A percentile compares a stretch with the other conserved stretches of the same genome.
phyloP scores from a whole-genome alignment of 2,797 vertebrate genomes.

The Rhodeus uyekii region DNA sequence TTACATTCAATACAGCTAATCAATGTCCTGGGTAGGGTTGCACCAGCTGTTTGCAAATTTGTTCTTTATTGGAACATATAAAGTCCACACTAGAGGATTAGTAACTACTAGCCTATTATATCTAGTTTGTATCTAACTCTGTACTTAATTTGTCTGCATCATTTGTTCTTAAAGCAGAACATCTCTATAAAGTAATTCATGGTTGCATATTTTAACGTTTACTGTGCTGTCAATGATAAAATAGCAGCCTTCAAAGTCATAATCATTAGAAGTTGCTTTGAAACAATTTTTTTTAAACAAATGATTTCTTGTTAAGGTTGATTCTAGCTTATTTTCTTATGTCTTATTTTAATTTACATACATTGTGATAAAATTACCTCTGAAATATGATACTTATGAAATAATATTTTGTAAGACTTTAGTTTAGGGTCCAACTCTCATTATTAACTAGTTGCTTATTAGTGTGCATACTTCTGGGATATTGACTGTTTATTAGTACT shows the following conservation, averaged over 20 bases:
- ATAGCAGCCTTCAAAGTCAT: background rate
- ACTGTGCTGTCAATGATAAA: background rate
- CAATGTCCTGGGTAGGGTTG: slow-evolving; percentile 45
- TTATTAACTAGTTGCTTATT: too few relatives aligned
- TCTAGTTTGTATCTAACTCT: background rate
- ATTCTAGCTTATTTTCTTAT: background rate
- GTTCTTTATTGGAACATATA: background rate
- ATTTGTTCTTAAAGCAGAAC: background rate
- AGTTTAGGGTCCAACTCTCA: too few relatives aligned
- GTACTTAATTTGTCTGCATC: background rate
- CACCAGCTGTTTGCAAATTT: background rate
- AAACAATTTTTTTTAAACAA: too few relatives aligned
- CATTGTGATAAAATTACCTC: background rate
- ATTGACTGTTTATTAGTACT: too few relatives aligned
- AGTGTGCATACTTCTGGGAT: too few relatives aligned
- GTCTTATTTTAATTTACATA: too few relatives aligned
- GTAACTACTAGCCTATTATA: background rate
- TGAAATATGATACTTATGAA: too few relatives aligned
- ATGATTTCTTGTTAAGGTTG: background rate
- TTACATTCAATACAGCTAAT: slow-evolving; percentile 60
- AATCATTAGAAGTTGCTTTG: background rate
- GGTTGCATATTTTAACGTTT: background rate
- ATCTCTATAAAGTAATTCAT: background rate
- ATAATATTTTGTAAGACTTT: too few relatives aligned
- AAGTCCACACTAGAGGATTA: background rate